Evolutionary conservation across 2,888 invertebrate genomes (phyloP).

Genomic region (Eurytoma californica): DNA sequence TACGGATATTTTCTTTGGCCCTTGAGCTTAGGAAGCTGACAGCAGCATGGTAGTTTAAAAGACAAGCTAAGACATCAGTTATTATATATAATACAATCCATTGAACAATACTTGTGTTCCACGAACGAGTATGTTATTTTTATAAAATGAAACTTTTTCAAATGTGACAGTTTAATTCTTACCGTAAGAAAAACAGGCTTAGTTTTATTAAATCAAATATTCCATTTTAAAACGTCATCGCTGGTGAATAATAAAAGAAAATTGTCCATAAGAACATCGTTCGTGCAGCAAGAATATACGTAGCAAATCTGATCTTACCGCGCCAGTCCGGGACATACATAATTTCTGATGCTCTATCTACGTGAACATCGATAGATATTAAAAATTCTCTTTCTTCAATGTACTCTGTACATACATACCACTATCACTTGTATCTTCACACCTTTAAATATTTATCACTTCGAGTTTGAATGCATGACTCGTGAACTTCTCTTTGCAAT

Average conservation of each 20-base stretch:
- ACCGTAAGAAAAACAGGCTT: neutral
- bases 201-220: too few relatives aligned
- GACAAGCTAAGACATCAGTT: constrained; percentile 50
- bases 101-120: neutral
- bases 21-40: constrained; percentile 61
- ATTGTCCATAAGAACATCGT: neutral
- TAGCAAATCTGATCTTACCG: neutral
- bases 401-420: constrained; percentile 24
- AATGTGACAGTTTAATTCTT: neutral
- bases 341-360: neutral
- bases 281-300: neutral
- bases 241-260: too few relatives aligned
- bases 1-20: constrained; percentile 39
- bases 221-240: too few relatives aligned
- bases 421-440: neutral
- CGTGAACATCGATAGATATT: neutral
- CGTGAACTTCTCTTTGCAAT: constrained; percentile 32
- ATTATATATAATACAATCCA: constrained; percentile 17
- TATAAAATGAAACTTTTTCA: neutral
- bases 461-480: constrained; percentile 35
- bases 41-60: constrained; percentile 64
- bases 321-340: neutral
- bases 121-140: constrained; percentile 11
- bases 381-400: constrained; percentile 11
- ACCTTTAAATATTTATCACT: neutral